phyloP scores from a whole-genome alignment of 2,113 vertebrate species.

The Notothenia coriiceps region DNA sequence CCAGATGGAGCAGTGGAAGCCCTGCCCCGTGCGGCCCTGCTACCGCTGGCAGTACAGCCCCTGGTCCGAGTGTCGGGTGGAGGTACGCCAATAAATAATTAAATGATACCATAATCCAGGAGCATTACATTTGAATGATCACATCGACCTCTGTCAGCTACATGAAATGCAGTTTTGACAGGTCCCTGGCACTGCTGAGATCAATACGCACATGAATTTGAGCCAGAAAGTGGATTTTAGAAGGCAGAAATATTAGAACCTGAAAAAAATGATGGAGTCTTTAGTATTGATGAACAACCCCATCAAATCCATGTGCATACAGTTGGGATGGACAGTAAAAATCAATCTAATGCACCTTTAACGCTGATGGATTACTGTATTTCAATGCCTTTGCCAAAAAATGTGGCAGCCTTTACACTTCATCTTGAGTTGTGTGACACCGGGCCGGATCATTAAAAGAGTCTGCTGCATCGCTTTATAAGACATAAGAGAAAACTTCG shows the following conservation, averaged over 20 bases:
- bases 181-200: neutral
- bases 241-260: slow-evolving; percentile 27
- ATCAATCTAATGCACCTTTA: slow-evolving; percentile 65
- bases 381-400: slow-evolving; percentile 13
- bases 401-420: slow-evolving; percentile 20
- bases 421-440: slow-evolving; percentile 12
- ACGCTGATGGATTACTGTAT: slow-evolving; percentile 48
- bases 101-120: neutral
- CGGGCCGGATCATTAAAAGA: slow-evolving; percentile 35
- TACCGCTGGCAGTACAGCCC: slow-evolving; percentile 93
- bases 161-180: slow-evolving; percentile 36
- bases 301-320: slow-evolving; percentile 37
- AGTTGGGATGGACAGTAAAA: slow-evolving; percentile 41
- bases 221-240: slow-evolving; percentile 36
- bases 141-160: slow-evolving; percentile 35
- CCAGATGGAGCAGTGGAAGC: slow-evolving; percentile 94
- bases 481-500: slow-evolving; percentile 13
- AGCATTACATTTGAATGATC: slow-evolving; percentile 25
- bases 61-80: slow-evolving; percentile 94
- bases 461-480: slow-evolving; percentile 8
- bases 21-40: slow-evolving; percentile 95
- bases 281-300: slow-evolving; percentile 64
- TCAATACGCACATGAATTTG: slow-evolving; percentile 36
- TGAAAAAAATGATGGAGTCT: slow-evolving; percentile 47
- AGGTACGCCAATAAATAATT: slow-evolving; percentile 83